Conservation (phyloP, 2,113 vertebrate species). For the Dromas ardeola region DNA sequence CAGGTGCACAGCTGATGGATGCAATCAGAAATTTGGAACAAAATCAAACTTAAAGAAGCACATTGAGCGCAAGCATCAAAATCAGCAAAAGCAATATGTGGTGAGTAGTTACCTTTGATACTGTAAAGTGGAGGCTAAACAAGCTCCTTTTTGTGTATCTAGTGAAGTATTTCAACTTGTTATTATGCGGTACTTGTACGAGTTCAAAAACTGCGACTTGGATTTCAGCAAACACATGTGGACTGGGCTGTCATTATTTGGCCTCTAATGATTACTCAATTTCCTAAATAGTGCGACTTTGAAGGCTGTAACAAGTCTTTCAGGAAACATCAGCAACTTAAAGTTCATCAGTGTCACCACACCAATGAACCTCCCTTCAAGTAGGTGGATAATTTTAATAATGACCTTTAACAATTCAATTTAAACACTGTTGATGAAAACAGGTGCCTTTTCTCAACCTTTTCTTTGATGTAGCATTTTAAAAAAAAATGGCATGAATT, state of each 20-base stretch:
- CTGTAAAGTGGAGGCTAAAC: not conserved
- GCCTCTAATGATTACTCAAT: constrained; percentile 14
- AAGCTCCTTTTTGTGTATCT: not conserved
- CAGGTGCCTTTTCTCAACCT: not conserved
- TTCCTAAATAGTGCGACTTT: constrained; percentile 80
- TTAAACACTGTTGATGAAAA: not conserved
- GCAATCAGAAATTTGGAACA: constrained; percentile 81
- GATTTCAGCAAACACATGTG: not conserved
- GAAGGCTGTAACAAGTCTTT: constrained; percentile 84
- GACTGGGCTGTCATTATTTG: not conserved
- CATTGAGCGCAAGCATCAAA: constrained; percentile 79
- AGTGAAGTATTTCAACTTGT: not conserved
- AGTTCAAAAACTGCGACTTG: not conserved
- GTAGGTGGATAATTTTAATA: constrained; percentile 74
- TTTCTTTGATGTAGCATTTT: not conserved
- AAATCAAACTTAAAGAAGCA: constrained; percentile 87
- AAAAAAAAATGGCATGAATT: not conserved
- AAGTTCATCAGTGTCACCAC: constrained; percentile 84
- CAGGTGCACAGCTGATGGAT: constrained; percentile 84
- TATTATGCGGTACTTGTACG: not conserved
- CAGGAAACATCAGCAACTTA: constrained; percentile 88
- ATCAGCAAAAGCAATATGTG: constrained; percentile 74
- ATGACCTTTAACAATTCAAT: not conserved
- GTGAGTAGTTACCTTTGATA: constrained; percentile 69
- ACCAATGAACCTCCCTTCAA: constrained; percentile 77